Base-by-base conservation (phyloP, 2,888 invertebrate species). In the Lasioglossum calceatum region DNA sequence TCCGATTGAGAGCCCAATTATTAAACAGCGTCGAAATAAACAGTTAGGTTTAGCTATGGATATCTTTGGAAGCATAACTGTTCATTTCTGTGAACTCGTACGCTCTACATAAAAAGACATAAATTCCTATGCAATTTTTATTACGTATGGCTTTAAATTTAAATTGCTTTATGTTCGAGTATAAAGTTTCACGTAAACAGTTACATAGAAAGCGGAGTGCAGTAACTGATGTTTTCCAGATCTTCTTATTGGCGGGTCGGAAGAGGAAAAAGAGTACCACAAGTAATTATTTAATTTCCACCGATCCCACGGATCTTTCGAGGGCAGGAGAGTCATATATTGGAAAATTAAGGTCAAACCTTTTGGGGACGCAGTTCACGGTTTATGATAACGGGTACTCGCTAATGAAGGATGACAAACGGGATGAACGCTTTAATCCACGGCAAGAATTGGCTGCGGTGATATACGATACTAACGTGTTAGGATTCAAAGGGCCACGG, bases 231-330 rank as follows among this genome's bases (percentile, higher is more conserved):
- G 27, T 72, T 70, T 8, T 47, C 10, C 93, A 97, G 97, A 95
- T 97, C 67, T 97, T 97, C 93, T 95, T 97, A 85, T 94, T 97
- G 61, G 97, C 97, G 95, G 99, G 98, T 0, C 97, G 99, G 80
- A 99, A 99, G 95, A 97, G 99, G 76, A 99, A 99, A 96, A 99
- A 99, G 96, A 99, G 99, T 92, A 97, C 99, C 70, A 99, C 99
- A 1, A 99, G 99, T 79, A 99, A 99, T 96, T 99, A 99, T 95
- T 96, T 99, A 80, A 98, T 99, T 92, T 99, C 99, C 8, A 99
- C 98, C 14, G 99, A 99, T 95, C 99, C 99, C 0, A 99, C 99
- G 0, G 99, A 99, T 96, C 96, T 99, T 89, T 98, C 99, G 0
- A 97, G 99, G 72, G 97, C 97, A 67, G 99, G 98, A 0, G 99